Evolutionary conservation across 2,888 invertebrate species (phyloP).

Genomic region (Steinernema carpocapsae): DNA sequence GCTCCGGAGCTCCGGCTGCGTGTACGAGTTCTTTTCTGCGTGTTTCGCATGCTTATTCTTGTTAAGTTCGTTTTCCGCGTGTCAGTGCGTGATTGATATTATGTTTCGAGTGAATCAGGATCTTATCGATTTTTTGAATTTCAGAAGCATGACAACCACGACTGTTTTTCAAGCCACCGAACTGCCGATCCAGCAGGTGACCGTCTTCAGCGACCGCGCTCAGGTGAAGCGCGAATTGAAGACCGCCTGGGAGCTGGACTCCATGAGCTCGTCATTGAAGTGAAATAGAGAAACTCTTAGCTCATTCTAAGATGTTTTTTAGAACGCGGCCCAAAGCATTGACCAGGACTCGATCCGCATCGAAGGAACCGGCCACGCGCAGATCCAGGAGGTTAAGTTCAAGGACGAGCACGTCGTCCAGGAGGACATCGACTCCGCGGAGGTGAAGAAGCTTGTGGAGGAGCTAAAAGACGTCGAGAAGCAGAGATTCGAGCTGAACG

Average conservation of each 20-base stretch:
- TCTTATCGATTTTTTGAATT: background rate
- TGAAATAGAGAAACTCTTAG: slow-evolving; percentile 39
- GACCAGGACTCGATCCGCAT: slow-evolving; percentile 57
- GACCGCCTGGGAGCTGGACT: background rate
- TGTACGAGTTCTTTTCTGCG: no score
- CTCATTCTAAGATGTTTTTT: background rate
- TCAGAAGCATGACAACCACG: background rate
- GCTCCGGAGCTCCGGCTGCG: no score
- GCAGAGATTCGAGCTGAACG: slow-evolving; percentile 37
- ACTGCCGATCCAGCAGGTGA: slow-evolving; percentile 37
- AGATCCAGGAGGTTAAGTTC: slow-evolving; percentile 57
- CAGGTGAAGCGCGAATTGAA: slow-evolving; percentile 51
- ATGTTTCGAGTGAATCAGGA: no score
- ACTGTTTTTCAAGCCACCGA: background rate
- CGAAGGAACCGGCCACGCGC: slow-evolving; percentile 54
- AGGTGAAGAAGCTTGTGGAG: slow-evolving; percentile 30
- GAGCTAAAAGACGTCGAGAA: slow-evolving; percentile 42
- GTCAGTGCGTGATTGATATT: no score
- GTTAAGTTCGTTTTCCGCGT: no score
- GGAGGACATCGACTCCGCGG: slow-evolving; percentile 39
- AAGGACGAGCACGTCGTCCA: slow-evolving; percentile 41
- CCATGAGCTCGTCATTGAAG: slow-evolving; percentile 53
- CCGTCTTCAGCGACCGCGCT: slow-evolving; percentile 63
- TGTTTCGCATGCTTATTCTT: no score
- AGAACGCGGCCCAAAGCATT: slow-evolving; percentile 51